These are phyloP conservation scores for Whitmania pigra DNA, from an alignment of 1,140 invertebrate genomes.

Conservation along the genomic window DNA sequence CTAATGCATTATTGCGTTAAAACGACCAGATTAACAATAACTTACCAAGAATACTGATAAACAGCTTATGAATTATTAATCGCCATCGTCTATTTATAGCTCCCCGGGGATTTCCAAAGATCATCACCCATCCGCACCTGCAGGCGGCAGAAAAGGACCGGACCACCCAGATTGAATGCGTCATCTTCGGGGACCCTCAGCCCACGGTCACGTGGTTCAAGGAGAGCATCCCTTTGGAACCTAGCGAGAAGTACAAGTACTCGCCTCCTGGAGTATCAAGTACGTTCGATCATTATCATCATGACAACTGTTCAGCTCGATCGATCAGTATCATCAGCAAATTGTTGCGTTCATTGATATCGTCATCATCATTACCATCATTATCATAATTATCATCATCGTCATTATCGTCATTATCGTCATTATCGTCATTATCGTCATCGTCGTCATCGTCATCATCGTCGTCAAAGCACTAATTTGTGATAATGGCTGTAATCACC, in stretches of 20 bases:
- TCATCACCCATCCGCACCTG: conserved; percentile 64
- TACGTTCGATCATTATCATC: too few relatives aligned
- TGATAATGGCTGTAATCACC: too few relatives aligned
- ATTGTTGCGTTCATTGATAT: not conserved
- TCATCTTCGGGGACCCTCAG: conserved; percentile 67
- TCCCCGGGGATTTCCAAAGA: conserved; percentile 77
- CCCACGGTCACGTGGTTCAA: conserved; percentile 82
- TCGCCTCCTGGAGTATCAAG: conserved; percentile 57
- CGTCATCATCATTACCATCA: conserved; percentile 9
- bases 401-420: not conserved
- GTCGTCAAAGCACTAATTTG: too few relatives aligned
- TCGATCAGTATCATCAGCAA: not conserved
- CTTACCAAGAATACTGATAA: not conserved
- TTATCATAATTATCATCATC: not conserved
- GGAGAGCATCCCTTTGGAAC: conserved; percentile 74
- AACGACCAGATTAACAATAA: not conserved
- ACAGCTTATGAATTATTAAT: not conserved
- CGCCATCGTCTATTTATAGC: conserved; percentile 27
- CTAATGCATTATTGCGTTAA: not conserved
- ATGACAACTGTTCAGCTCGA: too few relatives aligned
- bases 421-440: not conserved
- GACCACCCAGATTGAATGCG: conserved; percentile 72
- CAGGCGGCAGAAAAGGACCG: conserved; percentile 92
- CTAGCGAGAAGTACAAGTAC: conserved; percentile 60
- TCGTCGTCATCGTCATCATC: conserved; percentile 9